A percentile compares a stretch with the other conserved stretches of the same genome.
These are phyloP conservation scores for Drosophila mayri DNA, from an alignment of 1,140 invertebrate genomes.

Conservation along the genomic window DNA sequence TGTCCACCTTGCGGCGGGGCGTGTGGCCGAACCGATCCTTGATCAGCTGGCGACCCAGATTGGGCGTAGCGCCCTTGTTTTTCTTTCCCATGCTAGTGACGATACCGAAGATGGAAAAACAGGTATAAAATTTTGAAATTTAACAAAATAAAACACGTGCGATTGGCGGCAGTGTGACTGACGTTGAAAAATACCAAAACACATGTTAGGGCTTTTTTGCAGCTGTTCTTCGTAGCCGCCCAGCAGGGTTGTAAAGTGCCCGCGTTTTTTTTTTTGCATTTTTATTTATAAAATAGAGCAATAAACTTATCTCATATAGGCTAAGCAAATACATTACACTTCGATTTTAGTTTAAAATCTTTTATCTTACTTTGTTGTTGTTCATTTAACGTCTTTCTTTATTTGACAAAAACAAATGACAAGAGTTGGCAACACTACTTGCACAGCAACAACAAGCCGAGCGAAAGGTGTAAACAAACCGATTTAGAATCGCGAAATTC, in stretches of 20 bases:
- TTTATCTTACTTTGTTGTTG: too few relatives aligned
- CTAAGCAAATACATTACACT: too few relatives aligned
- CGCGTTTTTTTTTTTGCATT: background rate
- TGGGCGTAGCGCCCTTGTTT: conserved; percentile 60
- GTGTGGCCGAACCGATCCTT: conserved; percentile 90
- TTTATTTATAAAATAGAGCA: too few relatives aligned
- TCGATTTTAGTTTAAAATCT: too few relatives aligned
- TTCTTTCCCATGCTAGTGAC: conserved; percentile 65
- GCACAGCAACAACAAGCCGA: conserved; percentile 19
- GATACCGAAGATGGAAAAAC: background rate
- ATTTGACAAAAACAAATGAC: too few relatives aligned
- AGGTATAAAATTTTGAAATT: background rate
- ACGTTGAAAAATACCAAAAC: background rate
- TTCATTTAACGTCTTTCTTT: background rate
- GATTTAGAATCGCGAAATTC: conserved; percentile 18
- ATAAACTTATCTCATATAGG: too few relatives aligned
- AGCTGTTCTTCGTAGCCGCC: background rate
- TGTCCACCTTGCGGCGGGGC: conserved; percentile 87
- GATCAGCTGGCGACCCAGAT: conserved; percentile 90
- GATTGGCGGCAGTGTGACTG: conserved; percentile 5
- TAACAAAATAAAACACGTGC: conserved; percentile 25
- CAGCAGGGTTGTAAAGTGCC: background rate
- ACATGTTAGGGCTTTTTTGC: background rate
- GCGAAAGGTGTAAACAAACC: conserved; percentile 18
- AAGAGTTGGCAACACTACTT: background rate